Percentiles rank a stretch among this genome's conserved stretches.
phyloP scores from a whole-genome alignment of 2,888 invertebrate species.

The Lamellibrachia columna region DNA sequence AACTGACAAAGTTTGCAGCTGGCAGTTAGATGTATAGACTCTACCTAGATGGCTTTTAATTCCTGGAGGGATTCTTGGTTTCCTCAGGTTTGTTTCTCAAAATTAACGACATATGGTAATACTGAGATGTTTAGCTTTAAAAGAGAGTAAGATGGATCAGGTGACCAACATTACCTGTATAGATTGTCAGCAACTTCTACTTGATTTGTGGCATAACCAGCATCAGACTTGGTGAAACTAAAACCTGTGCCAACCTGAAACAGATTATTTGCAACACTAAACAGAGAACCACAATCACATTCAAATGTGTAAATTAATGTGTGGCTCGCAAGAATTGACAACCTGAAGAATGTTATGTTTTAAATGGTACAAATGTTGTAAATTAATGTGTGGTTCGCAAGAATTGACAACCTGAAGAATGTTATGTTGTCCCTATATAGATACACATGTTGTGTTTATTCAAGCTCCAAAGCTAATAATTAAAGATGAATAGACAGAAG shows the following conservation, averaged over 20 bases:
- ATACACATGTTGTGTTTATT: too few relatives aligned
- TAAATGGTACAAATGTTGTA: too few relatives aligned
- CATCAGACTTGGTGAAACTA: conserved; percentile 82
- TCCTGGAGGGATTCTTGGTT: too few relatives aligned
- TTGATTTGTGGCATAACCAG: conserved; percentile 83
- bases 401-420: too few relatives aligned
- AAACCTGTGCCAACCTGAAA: conserved; percentile 73
- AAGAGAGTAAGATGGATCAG: not conserved
- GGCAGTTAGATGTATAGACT: too few relatives aligned
- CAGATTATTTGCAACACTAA: not conserved
- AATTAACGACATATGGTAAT: not conserved
- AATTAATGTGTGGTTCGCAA: too few relatives aligned
- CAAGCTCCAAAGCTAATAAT: too few relatives aligned
- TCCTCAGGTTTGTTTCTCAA: not conserved
- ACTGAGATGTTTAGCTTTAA: not conserved
- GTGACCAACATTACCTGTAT: conserved; percentile 68
- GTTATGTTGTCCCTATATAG: too few relatives aligned
- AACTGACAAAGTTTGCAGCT: too few relatives aligned
- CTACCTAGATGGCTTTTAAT: too few relatives aligned
- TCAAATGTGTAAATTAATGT: not conserved
- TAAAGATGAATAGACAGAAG: not conserved
- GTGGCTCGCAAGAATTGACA: not conserved
- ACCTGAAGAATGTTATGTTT: too few relatives aligned
- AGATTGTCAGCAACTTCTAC: conserved; percentile 83
- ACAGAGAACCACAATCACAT: not conserved